Percentiles rank a stretch among this genome's conserved stretches.
phyloP scores from a whole-genome alignment of 2,113 vertebrate genomes.

The Pterocles gutturalis region DNA sequence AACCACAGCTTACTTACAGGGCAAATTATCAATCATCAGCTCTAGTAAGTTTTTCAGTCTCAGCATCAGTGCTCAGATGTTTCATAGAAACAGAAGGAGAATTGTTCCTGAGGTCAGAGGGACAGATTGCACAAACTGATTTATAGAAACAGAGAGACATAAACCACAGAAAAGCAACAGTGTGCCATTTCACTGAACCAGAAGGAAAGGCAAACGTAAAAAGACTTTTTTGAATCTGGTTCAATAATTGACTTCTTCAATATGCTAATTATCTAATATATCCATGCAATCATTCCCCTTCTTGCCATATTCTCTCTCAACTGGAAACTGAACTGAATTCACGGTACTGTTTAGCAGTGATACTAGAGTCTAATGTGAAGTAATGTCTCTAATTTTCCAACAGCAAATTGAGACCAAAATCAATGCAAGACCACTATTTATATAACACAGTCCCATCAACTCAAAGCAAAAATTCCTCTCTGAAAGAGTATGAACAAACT shows the following conservation, averaged over 20 bases:
- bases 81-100: conserved; percentile 1
- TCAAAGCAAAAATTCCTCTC: neutral
- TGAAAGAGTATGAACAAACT: neutral
- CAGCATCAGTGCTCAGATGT: neutral
- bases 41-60: conserved; percentile 9
- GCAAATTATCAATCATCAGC: conserved; percentile 24
- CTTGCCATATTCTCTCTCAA: neutral
- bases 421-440: neutral
- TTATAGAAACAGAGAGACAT: neutral
- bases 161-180: neutral
- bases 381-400: neutral
- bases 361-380: neutral
- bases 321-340: neutral
- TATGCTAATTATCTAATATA: neutral
- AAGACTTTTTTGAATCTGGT: neutral
- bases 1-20: conserved; percentile 15
- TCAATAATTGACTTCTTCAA: neutral
- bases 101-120: conserved; percentile 16
- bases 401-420: neutral
- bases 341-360: neutral
- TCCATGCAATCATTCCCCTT: neutral
- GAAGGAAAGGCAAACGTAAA: neutral
- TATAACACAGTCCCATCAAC: neutral
- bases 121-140: conserved; percentile 38
- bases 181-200: neutral